A percentile compares a stretch with the other conserved stretches of the same genome.
Evolutionary conservation across 2,797 vertebrate genomes (phyloP).

Genomic region (Melanotaenia maccullochi): DNA sequence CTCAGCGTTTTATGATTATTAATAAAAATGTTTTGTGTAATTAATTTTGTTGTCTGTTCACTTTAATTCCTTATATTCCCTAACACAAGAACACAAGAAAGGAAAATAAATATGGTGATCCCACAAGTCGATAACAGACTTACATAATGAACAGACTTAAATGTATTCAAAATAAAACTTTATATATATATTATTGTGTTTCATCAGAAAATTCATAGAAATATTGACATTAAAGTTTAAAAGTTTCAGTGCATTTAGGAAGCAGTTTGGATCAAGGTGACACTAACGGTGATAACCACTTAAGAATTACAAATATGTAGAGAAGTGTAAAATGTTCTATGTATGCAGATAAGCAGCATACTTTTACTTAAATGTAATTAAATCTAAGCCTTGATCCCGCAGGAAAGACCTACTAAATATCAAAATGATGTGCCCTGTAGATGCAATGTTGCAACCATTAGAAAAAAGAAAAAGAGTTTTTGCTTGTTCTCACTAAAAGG

Average conservation of each 20-base stretch:
- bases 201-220: not conserved
- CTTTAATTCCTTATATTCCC: conserved; percentile 13
- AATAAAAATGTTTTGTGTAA: conserved; percentile 81
- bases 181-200: too few species aligned
- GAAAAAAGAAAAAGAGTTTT: conserved; percentile 31
- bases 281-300: too few species aligned
- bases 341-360: not conserved
- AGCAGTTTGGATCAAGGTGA: too few species aligned
- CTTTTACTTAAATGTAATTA: not conserved
- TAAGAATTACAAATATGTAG: not conserved
- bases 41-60: conserved; percentile 34
- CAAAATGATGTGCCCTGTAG: not conserved
- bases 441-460: conserved; percentile 7
- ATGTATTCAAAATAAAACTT: not conserved
- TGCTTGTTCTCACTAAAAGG: conserved; percentile 38
- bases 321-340: not conserved
- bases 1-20: conserved; percentile 80
- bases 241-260: too few species aligned
- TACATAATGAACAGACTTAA: not conserved
- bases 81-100: not conserved
- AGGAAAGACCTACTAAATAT: not conserved
- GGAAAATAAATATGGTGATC: not conserved
- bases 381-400: not conserved
- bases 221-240: too few species aligned
- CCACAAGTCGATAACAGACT: not conserved